Base-by-base conservation (phyloP, 2,888 invertebrate genomes). In the Lithophane socia region DNA sequence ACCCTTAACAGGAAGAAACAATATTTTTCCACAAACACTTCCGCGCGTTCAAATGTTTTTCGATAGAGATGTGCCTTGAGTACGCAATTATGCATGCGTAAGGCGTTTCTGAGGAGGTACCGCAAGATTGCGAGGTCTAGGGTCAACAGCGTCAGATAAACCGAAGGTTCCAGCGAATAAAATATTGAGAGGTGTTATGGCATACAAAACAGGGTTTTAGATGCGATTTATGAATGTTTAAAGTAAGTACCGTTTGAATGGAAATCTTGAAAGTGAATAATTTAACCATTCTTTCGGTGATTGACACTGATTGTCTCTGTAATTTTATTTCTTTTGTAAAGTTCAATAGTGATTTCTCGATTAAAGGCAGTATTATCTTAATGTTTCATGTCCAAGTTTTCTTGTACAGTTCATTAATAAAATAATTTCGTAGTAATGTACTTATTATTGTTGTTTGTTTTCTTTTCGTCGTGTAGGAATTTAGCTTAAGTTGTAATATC, bases 81-180 rank as follows among this genome's bases (percentile, higher is more conserved):
- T 88, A 81, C 88, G 88, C 91, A 92, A 94, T 94, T 94, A 92
- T 93, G 93, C 92, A 94, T 93, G 92, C 93, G 93, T 93, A 92
- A 92, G 92, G 89, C 91, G 92, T 93, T 92, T 90, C 87, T 90
- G 84, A 91, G 88, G 87, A 92, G 91, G 91, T 91, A 91, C 90
- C 89, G 91, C 90, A 91, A 93, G 93, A 93, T 93, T 91, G 92
- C 90, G 88, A 90, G 94, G 93, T 94, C 93, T 77, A 89, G 89
- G 94, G 94, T 94, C 95, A 95, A 93, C 92, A 92, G 92, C 93
- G 91, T 91, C 89, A 90, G 93, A 92, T 92, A 92, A 90, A 92
- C 93, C 88, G 86, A 90, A 91, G 89, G 87, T 91, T 91, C 89
- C 84, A 89, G 84, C 91, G 91, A 91, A 92, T 92, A 92, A 92